Base-by-base conservation (phyloP, 2,888 invertebrate genomes). In the Sesamia inferens region DNA sequence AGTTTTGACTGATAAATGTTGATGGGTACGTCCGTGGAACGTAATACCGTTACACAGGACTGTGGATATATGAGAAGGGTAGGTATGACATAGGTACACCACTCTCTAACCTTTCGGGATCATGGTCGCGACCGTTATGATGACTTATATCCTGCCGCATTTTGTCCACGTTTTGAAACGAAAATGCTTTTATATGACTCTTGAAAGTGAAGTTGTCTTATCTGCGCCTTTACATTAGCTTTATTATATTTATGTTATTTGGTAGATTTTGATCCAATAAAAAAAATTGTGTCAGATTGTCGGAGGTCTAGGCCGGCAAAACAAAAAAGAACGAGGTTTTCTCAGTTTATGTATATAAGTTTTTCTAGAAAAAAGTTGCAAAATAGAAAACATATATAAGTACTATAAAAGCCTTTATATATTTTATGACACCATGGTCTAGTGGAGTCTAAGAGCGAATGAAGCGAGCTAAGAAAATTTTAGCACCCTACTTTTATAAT, bases 141-240 rank as follows among this genome's bases (percentile, higher is more conserved):
- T 69, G 82, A 79, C 79, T 78, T 82, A 82, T 80, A 81, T 59
- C 69, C 22, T 78, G 66, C 78, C 82, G 69, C 79, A 79, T 69
- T 59, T 72, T 57, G 78, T 63, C 58, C 63, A 72, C 72, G 63
- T 69, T 75, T 61, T 59, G 57, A 67, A 69, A 64, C 54, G 63
- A 72, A 78, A 72, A 54, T 63, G 68, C 42, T 68, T 66, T 67
- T 57, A 51, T 81, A 54, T 64, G 62, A 55, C 48, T 19, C 54
- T 66, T 67, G 63, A 64, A 75, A 67, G 24, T 76, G 39, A 58
- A 68, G 22, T 70, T 19, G 13, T 39, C 42, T 4, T 62, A 78
- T 71, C 78, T 78, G 22, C 8, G 57, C 1, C 14, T 7, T n/a
- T 16, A 42, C 0, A 24, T 47, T 39, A 42, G 13, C 7, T 7